These are phyloP conservation scores for Tromatobia lineatoria DNA, from an alignment of 2,888 invertebrate species.

Conservation along the genomic window DNA sequence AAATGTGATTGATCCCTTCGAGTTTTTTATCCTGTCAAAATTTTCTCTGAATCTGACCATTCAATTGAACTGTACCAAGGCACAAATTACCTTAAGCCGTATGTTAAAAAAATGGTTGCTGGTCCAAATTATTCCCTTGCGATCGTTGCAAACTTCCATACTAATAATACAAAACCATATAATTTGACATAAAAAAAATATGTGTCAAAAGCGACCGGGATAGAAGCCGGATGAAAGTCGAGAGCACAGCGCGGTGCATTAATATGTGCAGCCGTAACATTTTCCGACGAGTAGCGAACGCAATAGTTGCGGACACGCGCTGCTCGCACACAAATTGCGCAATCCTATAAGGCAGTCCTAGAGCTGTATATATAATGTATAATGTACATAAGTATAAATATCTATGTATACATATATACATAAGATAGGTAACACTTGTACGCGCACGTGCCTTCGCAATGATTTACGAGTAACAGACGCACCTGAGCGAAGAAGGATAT, in stretches of 20 bases:
- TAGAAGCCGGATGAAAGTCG: conserved; percentile 18
- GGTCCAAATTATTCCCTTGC: no score
- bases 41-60: no score
- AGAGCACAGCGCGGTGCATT: conserved; percentile 1
- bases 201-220: no score
- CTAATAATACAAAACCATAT: no score
- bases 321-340: conserved; percentile 44
- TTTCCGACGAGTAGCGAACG: conserved; percentile 30
- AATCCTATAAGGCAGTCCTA: neutral
- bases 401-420: conserved; percentile 1
- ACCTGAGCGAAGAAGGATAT: conserved; percentile 51
- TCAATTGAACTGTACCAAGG: no score
- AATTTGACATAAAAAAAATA: no score
- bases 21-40: no score
- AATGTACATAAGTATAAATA: neutral
- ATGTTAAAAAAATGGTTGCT: no score
- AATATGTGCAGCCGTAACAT: conserved; percentile 29
- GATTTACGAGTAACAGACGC: conserved; percentile 54
- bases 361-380: neutral
- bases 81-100: no score
- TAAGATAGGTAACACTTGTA: conserved; percentile 16
- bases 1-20: no score
- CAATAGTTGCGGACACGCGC: conserved; percentile 29
- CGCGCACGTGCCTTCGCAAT: conserved; percentile 40
- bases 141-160: no score